Conservation (phyloP, 2,113 vertebrate genomes). For the Syrmaticus mikado region DNA sequence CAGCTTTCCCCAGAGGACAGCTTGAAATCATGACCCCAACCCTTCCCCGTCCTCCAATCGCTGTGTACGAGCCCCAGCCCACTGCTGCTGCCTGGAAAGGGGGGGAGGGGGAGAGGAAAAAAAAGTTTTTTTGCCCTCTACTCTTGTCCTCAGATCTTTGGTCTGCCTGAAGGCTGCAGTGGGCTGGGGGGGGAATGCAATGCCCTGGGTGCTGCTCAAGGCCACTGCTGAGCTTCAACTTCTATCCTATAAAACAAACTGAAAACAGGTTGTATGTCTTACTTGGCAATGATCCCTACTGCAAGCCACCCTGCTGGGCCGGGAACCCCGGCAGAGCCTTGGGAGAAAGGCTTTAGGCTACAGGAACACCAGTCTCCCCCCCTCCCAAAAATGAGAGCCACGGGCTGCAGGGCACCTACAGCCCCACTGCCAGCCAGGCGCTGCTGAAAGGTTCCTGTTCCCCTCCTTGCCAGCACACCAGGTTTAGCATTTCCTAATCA, state of each 20-base stretch:
- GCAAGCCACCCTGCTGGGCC: neutral
- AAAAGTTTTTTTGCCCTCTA: neutral
- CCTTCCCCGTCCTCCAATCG: fast-evolving
- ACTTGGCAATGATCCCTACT: neutral
- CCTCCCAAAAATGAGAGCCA: neutral
- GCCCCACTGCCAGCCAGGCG: neutral
- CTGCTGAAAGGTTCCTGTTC: neutral
- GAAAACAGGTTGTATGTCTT: neutral
- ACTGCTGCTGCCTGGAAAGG: neutral
- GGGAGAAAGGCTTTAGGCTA: neutral
- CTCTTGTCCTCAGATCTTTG: neutral
- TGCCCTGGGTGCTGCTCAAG: neutral
- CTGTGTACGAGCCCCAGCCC: neutral
- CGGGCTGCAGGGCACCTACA: neutral
- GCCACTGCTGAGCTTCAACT: neutral
- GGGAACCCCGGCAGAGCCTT: neutral
- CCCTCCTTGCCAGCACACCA: neutral
- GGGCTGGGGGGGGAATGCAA: neutral
- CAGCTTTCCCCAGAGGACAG: neutral
- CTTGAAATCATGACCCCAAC: neutral
- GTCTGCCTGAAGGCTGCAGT: neutral
- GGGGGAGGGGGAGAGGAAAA: neutral
- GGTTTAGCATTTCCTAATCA: neutral
- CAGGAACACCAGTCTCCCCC: too few species aligned
- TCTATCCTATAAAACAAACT: neutral